phyloP scores from a whole-genome alignment of 2,888 invertebrate species.

The Dusona sp. region DNA sequence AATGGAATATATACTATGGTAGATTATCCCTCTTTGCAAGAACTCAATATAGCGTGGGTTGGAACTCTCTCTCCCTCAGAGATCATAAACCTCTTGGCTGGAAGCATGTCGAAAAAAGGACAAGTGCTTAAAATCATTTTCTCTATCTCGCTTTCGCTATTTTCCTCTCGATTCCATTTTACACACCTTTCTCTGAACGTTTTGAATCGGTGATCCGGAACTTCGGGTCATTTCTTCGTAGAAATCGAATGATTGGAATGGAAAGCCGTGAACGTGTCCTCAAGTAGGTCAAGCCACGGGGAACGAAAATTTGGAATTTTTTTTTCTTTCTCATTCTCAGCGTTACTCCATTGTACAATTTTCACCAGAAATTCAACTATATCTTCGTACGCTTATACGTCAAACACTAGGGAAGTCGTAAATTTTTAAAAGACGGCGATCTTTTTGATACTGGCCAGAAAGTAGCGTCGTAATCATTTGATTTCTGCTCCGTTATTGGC shows the following conservation, averaged over 20 bases:
- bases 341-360: background rate
- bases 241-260: conserved; percentile 57
- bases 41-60: conserved; percentile 20
- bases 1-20: conserved; percentile 76
- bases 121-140: conserved; percentile 55
- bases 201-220: conserved; percentile 62
- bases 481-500: background rate
- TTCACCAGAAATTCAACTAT: background rate
- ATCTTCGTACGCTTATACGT: conserved; percentile 2
- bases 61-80: conserved; percentile 30
- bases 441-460: background rate
- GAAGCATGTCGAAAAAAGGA: conserved; percentile 56
- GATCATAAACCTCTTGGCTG: conserved; percentile 62
- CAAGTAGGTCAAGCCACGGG: conserved; percentile 51
- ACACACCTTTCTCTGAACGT: conserved; percentile 48
- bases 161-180: conserved; percentile 49
- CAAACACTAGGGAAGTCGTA: background rate
- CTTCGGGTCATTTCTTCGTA: conserved; percentile 48
- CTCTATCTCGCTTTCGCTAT: background rate
- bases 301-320: conserved; percentile 22
- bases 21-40: conserved; percentile 61
- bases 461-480: conserved; percentile 2
- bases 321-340: conserved; percentile 15
- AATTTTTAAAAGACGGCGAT: background rate
- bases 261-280: conserved; percentile 37